Percentiles rank a stretch among this genome's conserved stretches.
phyloP scores from a whole-genome alignment of 2,113 vertebrate species.

The Phalacrocorax brasilianus region DNA sequence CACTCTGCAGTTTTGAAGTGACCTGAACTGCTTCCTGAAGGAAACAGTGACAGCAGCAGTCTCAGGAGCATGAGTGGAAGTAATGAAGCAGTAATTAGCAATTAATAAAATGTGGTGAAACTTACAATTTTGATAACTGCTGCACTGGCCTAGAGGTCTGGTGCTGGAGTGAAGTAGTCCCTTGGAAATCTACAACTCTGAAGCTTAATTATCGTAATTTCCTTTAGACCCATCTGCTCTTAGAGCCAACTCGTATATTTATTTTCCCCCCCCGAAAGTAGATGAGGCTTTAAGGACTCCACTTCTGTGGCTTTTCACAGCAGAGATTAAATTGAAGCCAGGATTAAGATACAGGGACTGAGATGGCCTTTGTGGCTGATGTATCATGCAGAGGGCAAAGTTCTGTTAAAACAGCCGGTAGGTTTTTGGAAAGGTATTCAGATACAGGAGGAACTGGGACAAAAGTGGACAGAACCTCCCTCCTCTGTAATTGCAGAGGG shows the following conservation, averaged over 20 bases:
- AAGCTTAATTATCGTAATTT: slow-evolving; percentile 62
- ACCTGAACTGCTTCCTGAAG: not conserved
- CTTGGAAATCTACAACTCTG: slow-evolving; percentile 43
- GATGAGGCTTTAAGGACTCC: not conserved
- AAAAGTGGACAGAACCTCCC: not conserved
- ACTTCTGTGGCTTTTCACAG: not conserved
- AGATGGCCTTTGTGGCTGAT: not conserved
- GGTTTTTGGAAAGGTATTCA: not conserved
- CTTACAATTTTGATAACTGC: not conserved
- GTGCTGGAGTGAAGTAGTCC: slow-evolving; percentile 34
- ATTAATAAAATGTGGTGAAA: slow-evolving; percentile 34
- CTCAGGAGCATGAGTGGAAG: slow-evolving; percentile 16
- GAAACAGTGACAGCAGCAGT: not conserved
- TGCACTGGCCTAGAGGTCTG: slow-evolving; percentile 43
- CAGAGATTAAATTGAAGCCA: not conserved
- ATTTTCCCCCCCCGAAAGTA: not conserved
- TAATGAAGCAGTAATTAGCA: slow-evolving; percentile 49
- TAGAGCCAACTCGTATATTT: not conserved
- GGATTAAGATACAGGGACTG: not conserved
- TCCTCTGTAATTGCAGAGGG: not conserved
- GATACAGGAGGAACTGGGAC: not conserved
- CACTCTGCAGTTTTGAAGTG: not conserved
- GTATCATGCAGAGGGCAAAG: not conserved
- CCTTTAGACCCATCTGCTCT: slow-evolving; percentile 63
- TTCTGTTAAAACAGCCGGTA: not conserved